Evolutionary conservation across 2,888 invertebrate genomes (phyloP).

Genomic region (Drosophila subquinaria): DNA sequence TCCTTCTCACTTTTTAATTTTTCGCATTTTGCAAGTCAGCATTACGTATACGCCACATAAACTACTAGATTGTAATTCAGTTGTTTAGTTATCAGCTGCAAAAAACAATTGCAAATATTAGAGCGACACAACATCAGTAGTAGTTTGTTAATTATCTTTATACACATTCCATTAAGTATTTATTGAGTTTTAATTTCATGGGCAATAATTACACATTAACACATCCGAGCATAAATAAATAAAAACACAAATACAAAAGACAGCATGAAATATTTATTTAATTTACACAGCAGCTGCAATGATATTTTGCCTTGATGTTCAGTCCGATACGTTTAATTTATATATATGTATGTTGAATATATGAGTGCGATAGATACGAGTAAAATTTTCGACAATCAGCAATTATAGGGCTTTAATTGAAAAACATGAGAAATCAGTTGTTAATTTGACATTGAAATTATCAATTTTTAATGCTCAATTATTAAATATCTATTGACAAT

Average conservation of each 20-base stretch:
- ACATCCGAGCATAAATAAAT: conserved; percentile 17
- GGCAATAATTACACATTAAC: conserved; percentile 35
- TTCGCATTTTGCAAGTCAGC: conserved; percentile 8
- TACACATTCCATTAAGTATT: conserved; percentile 21
- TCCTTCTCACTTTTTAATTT: neutral
- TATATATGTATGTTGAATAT: neutral
- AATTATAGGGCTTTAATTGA: conserved; percentile 1
- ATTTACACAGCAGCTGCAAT: conserved; percentile 30
- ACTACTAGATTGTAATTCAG: neutral
- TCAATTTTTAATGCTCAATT: neutral
- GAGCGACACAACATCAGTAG: conserved; percentile 1
- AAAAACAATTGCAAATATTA: conserved; percentile 17
- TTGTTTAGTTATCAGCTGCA: conserved; percentile 11
- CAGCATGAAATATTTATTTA: conserved; percentile 28
- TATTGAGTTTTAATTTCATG: conserved; percentile 31
- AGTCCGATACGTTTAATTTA: too few species aligned
- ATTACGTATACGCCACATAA: conserved; percentile 18
- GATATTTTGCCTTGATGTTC: conserved; percentile 16
- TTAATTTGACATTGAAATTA: conserved; percentile 15
- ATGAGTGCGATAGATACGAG: neutral
- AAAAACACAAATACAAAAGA: conserved; percentile 11
- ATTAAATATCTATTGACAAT: neutral
- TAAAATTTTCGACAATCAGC: conserved; percentile 8
- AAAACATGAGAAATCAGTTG: neutral
- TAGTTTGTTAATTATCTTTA: conserved; percentile 23